Evolutionary conservation across 2,797 vertebrate genomes (phyloP).

Genomic region (Anguilla marmorata): DNA sequence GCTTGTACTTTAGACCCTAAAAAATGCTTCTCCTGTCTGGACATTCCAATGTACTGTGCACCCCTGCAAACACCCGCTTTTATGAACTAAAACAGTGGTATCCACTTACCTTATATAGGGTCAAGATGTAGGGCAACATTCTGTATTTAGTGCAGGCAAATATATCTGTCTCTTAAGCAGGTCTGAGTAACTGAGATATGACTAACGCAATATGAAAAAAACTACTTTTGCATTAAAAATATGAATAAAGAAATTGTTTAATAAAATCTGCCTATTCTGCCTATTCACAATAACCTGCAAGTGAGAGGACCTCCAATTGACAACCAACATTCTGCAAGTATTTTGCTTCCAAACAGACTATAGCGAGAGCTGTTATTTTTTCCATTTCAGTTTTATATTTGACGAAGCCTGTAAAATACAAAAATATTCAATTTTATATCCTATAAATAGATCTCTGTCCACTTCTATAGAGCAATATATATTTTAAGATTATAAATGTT

Average conservation of each 20-base stretch:
- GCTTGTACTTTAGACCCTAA: slow-evolving; percentile 41
- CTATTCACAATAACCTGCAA: neutral
- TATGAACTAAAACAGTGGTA: neutral
- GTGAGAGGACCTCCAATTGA: neutral
- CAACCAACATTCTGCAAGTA: neutral
- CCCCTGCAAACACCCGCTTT: neutral
- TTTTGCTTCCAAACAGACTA: neutral
- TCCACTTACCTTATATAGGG: neutral
- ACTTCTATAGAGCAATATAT: neutral
- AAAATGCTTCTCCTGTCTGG: neutral
- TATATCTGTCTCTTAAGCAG: neutral
- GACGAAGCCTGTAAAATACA: neutral
- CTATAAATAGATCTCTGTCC: neutral
- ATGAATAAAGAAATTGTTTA: neutral
- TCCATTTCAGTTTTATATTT: neutral
- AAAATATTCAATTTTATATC: neutral
- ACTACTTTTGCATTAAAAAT: neutral
- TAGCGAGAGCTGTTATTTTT: neutral
- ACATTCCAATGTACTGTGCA: neutral
- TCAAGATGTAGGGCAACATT: neutral
- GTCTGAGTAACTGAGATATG: neutral
- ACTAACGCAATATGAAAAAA: neutral
- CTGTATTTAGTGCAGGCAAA: neutral
- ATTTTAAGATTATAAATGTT: neutral
- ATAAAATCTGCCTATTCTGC: neutral